These are phyloP conservation scores for Hyla sarda DNA, from an alignment of 2,113 vertebrate species.

Conservation along the genomic window DNA sequence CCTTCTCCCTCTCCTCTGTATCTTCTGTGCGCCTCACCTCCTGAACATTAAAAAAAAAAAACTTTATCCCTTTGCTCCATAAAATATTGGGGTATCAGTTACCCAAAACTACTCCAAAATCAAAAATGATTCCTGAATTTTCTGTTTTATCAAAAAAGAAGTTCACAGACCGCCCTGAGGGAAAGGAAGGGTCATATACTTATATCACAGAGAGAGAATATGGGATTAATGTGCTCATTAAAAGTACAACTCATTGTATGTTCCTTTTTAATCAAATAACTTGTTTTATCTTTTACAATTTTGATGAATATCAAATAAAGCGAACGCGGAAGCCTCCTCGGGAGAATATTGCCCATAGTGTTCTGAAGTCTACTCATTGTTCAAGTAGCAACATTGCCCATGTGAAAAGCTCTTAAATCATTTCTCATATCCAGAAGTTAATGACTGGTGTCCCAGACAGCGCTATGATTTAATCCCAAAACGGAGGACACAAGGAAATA, in stretches of 20 bases:
- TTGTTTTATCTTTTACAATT: slow-evolving; percentile 15
- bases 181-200: too few species aligned
- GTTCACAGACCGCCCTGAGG: too few species aligned
- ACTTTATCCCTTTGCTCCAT: too few species aligned
- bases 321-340: neutral
- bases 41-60: too few species aligned
- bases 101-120: too few species aligned
- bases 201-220: neutral
- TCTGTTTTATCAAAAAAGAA: too few species aligned
- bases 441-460: slow-evolving; percentile 53
- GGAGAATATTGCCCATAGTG: slow-evolving; percentile 11
- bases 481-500: slow-evolving; percentile 42
- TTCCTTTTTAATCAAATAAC: slow-evolving; percentile 1
- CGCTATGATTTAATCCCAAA: slow-evolving; percentile 50
- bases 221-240: neutral
- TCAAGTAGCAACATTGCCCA: slow-evolving; percentile 29
- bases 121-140: too few species aligned
- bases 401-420: slow-evolving; percentile 49
- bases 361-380: slow-evolving; percentile 43
- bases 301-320: slow-evolving; percentile 13
- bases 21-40: too few species aligned
- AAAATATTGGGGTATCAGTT: too few species aligned
- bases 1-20: too few species aligned
- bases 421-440: slow-evolving; percentile 51
- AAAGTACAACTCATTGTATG: neutral